Conservation (phyloP, 2,113 vertebrate genomes). For the Vombatus ursinus region DNA sequence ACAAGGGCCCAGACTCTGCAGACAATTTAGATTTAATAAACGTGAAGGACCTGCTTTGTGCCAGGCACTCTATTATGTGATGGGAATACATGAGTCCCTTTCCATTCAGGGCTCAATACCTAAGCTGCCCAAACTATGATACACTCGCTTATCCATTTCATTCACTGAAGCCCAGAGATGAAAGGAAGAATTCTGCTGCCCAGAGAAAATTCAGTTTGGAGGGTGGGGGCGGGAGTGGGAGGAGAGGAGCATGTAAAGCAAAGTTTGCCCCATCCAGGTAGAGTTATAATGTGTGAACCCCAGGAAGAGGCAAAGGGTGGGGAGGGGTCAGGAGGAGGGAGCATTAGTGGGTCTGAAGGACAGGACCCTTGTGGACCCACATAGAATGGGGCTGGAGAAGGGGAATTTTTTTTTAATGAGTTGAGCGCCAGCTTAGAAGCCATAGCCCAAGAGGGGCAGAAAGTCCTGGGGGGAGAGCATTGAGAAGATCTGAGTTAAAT, state of each 20-base stretch:
- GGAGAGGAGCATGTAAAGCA: background rate
- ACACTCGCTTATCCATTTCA: background rate
- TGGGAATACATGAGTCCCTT: background rate
- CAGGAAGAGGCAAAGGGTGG: background rate
- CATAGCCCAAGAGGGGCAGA: background rate
- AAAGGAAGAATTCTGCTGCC: too few species aligned
- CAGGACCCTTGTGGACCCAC: background rate
- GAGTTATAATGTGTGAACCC: background rate
- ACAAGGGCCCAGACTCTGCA: background rate
- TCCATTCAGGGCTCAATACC: background rate
- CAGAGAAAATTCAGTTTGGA: too few species aligned
- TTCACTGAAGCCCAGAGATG: background rate
- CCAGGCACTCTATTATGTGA: background rate
- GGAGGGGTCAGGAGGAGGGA: background rate
- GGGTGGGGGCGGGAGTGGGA: background rate
- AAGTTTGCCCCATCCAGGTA: background rate
- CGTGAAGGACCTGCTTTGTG: background rate
- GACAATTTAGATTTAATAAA: background rate
- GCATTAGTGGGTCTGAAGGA: background rate
- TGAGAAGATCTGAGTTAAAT: background rate
- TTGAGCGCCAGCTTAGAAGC: background rate
- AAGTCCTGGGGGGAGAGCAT: background rate
- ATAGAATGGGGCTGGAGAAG: background rate
- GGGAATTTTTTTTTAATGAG: background rate
- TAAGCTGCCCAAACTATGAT: background rate